phyloP scores from a whole-genome alignment of 2,113 vertebrate species.

The Anarrhichthys ocellatus region DNA sequence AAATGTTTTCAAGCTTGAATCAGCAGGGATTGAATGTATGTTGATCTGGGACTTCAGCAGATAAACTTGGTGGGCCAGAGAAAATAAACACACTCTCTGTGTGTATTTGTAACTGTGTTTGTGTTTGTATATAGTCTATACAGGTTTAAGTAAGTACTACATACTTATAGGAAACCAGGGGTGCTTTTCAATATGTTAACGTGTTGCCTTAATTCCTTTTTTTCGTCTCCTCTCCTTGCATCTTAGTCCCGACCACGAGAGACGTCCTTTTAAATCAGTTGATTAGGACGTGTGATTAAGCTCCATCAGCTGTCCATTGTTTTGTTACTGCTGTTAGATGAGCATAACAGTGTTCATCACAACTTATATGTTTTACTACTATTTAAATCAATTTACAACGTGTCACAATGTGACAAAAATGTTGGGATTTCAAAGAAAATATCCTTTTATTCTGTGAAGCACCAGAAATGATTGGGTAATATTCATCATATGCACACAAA shows the following conservation, averaged over 20 bases:
- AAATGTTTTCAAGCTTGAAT: constrained; percentile 65
- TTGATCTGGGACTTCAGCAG: constrained; percentile 63
- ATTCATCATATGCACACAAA: background rate
- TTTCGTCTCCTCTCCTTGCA: background rate
- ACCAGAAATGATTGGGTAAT: background rate
- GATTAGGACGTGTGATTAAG: no score
- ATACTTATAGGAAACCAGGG: constrained; percentile 12
- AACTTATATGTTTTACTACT: background rate
- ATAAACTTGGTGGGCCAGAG: constrained; percentile 61
- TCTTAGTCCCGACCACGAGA: background rate
- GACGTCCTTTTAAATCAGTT: background rate
- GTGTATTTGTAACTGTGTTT: constrained; percentile 58
- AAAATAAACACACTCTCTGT: constrained; percentile 61
- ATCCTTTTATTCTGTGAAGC: background rate
- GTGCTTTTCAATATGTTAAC: background rate
- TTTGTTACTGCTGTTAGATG: background rate
- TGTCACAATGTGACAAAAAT: background rate
- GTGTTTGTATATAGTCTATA: constrained; percentile 50
- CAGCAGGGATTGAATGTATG: constrained; percentile 59
- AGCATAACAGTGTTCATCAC: background rate
- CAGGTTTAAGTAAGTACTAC: constrained; percentile 29
- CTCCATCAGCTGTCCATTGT: background rate
- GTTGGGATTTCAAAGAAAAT: background rate
- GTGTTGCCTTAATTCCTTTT: background rate
- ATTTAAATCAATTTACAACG: background rate